Evolutionary conservation across 2,113 vertebrate genomes (phyloP).

Genomic region (Sapayoa aenigma): DNA sequence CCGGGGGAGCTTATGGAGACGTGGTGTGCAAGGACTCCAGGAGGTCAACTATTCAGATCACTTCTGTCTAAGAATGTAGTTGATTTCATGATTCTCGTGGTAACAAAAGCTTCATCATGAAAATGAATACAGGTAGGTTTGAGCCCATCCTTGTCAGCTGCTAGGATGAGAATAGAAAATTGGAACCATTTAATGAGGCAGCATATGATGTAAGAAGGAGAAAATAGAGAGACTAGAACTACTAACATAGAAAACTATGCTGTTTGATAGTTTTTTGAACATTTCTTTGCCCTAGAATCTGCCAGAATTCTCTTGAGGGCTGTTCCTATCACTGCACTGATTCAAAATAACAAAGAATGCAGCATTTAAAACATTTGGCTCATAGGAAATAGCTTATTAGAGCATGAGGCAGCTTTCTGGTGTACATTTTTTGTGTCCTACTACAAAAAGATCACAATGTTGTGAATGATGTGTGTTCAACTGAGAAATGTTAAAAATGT

Average conservation of each 20-base stretch:
- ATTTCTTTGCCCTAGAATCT: neutral
- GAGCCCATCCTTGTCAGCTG: neutral
- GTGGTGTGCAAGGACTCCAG: neutral
- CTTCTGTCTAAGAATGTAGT: neutral
- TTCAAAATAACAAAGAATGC: neutral
- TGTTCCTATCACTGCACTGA: neutral
- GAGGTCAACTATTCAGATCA: neutral
- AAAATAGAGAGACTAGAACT: neutral
- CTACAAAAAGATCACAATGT: constrained; percentile 23
- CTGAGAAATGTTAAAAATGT: constrained; percentile 26
- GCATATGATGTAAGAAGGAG: neutral
- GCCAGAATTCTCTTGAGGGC: neutral
- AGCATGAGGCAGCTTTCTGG: neutral
- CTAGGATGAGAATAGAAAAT: neutral
- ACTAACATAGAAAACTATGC: neutral
- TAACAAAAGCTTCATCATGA: neutral
- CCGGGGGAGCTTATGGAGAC: neutral
- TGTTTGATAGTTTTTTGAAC: neutral
- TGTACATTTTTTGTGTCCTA: constrained; percentile 8
- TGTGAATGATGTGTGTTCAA: neutral
- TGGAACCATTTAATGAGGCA: neutral
- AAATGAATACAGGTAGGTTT: neutral
- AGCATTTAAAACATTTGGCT: neutral
- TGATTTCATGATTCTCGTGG: neutral
- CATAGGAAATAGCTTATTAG: constrained; percentile 11